Evolutionary conservation across 2,888 invertebrate genomes (phyloP).

Genomic region (Zaprionus bogoriensis): DNA sequence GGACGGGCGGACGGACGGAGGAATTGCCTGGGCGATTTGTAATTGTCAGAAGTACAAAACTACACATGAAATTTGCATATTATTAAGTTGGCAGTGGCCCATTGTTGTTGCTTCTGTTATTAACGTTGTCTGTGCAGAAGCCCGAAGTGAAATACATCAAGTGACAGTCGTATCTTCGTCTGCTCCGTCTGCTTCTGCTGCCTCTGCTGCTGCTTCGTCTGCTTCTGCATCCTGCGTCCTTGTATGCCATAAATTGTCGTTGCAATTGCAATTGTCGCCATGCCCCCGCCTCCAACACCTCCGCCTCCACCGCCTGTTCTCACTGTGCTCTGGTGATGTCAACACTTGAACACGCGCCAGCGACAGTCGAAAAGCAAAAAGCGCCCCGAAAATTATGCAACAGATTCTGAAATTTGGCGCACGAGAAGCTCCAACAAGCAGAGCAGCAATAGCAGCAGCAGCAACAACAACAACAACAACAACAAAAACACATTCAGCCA

Average conservation of each 20-base stretch:
- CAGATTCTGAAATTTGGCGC: slow-evolving; percentile 70
- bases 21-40: slow-evolving; percentile 38
- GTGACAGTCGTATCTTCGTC: slow-evolving; percentile 36
- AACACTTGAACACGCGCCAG: slow-evolving; percentile 77
- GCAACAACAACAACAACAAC: slow-evolving; percentile 23
- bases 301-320: neutral
- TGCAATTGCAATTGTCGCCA: slow-evolving; percentile 73
- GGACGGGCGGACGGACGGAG: neutral
- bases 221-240: slow-evolving; percentile 4
- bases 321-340: slow-evolving; percentile 46
- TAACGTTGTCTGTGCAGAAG: slow-evolving; percentile 11
- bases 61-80: slow-evolving; percentile 72
- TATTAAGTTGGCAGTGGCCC: slow-evolving; percentile 39
- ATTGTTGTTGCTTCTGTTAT: slow-evolving; percentile 18
- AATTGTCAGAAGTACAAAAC: slow-evolving; percentile 65
- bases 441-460: slow-evolving; percentile 3
- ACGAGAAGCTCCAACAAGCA: slow-evolving; percentile 8
- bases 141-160: slow-evolving; percentile 45
- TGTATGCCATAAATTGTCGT: slow-evolving; percentile 58
- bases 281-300: neutral
- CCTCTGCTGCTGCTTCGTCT: neutral
- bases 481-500: slow-evolving; percentile 32
- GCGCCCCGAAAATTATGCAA: slow-evolving; percentile 70
- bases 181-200: neutral
- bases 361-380: slow-evolving; percentile 53